phyloP scores from a whole-genome alignment of 2,888 invertebrate genomes.

The Morpho helenor region DNA sequence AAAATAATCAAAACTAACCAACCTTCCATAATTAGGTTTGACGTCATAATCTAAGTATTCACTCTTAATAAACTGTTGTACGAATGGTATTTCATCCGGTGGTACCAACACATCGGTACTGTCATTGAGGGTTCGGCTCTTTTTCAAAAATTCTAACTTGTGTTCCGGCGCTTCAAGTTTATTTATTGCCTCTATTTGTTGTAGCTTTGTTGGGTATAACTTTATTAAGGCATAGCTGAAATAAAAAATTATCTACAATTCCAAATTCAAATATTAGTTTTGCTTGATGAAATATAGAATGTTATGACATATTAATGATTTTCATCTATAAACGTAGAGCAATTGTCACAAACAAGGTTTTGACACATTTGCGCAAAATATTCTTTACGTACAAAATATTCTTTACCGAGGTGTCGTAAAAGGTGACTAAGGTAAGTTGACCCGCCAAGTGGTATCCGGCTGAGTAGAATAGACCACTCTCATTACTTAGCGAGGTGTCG shows the following conservation, averaged over 20 bases:
- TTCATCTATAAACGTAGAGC: too few relatives aligned
- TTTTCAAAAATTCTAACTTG: slow-evolving; percentile 51
- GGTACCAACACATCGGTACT: slow-evolving; percentile 60
- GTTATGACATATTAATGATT: too few relatives aligned
- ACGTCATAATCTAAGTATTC: slow-evolving; percentile 39
- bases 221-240: slow-evolving; percentile 54
- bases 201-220: slow-evolving; percentile 39
- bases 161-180: slow-evolving; percentile 41
- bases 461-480: too few relatives aligned
- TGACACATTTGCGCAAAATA: too few relatives aligned
- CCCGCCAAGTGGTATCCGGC: too few relatives aligned
- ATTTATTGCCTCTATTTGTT: slow-evolving; percentile 39
- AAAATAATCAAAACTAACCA: slow-evolving; percentile 15
- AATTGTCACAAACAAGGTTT: too few relatives aligned
- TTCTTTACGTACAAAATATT: too few relatives aligned
- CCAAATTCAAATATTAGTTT: neutral
- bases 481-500: too few relatives aligned
- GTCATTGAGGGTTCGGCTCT: slow-evolving; percentile 52
- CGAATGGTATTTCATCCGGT: slow-evolving; percentile 31
- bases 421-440: too few relatives aligned
- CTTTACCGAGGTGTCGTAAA: too few relatives aligned
- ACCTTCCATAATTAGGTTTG: slow-evolving; percentile 60
- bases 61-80: slow-evolving; percentile 41
- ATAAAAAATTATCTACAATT: slow-evolving; percentile 19
- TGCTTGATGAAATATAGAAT: too few relatives aligned